Evolutionary conservation across 2,797 vertebrate species (phyloP).

Genomic region (Thamnophis elegans): DNA sequence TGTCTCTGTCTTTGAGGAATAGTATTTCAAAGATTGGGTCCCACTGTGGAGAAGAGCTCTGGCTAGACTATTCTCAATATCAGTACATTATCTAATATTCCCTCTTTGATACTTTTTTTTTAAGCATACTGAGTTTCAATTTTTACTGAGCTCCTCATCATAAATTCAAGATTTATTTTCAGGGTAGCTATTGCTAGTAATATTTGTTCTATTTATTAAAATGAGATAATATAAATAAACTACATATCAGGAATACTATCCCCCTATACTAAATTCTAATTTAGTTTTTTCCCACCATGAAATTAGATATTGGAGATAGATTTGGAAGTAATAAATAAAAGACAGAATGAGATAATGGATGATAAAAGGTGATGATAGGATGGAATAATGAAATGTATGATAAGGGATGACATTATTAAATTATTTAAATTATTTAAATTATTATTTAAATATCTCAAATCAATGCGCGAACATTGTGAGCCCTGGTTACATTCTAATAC

Average conservation of each 20-base stretch:
- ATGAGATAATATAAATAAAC: background rate
- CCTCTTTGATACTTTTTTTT: background rate
- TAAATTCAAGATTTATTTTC: background rate
- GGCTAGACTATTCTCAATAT: background rate
- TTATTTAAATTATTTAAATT: too few relatives aligned
- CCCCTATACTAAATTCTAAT: background rate
- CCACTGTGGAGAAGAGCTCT: background rate
- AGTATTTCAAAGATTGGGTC: background rate
- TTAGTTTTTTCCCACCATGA: background rate
- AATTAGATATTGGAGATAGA: background rate
- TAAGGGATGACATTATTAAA: too few relatives aligned
- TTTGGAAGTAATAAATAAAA: background rate
- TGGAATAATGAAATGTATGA: too few relatives aligned
- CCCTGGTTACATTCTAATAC: too few relatives aligned
- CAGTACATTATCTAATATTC: background rate
- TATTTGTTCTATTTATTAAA: background rate
- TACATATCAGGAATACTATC: background rate
- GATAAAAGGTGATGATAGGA: too few relatives aligned
- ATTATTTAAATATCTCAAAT: too few relatives aligned
- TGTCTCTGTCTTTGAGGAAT: background rate
- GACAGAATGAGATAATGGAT: background rate
- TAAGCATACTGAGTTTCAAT: background rate
- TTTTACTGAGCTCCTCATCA: background rate
- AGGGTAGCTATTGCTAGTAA: background rate
- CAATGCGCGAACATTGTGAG: too few relatives aligned